phyloP scores from a whole-genome alignment of 2,888 invertebrate species.

The Rhorus exstirpatorius region DNA sequence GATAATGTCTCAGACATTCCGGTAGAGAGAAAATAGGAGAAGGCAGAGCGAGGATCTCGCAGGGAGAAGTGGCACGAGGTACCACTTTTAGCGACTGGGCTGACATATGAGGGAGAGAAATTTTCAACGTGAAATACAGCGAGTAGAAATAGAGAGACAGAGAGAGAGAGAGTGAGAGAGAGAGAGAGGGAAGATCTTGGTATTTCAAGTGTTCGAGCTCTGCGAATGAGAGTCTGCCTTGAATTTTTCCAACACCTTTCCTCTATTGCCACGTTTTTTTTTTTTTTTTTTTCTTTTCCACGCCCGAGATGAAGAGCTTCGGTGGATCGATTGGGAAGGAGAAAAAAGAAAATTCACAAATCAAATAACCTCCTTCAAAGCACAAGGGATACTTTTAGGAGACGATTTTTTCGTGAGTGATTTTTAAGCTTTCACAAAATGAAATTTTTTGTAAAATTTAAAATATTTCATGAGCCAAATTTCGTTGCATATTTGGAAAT shows the following conservation, averaged over 20 bases:
- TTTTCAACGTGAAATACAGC: constrained; percentile 59
- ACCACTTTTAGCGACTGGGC: constrained; percentile 71
- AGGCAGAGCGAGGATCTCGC: constrained; percentile 17
- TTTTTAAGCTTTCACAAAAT: not conserved
- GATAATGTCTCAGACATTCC: constrained; percentile 51
- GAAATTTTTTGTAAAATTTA: not conserved
- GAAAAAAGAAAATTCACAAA: constrained; percentile 17
- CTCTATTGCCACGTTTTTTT: not conserved
- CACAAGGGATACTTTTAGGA: not conserved
- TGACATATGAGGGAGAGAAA: constrained; percentile 73
- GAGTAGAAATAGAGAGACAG: constrained; percentile 44
- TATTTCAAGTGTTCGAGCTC: constrained; percentile 46
- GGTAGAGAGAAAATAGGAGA: constrained; percentile 13
- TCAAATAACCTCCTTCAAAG: not conserved
- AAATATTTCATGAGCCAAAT: too few relatives aligned
- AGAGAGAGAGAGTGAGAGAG: constrained; percentile 32
- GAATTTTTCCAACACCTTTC: constrained; percentile 34
- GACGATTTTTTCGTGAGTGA: not conserved
- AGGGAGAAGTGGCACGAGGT: constrained; percentile 46
- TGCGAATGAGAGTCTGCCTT: not conserved
- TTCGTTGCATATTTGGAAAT: too few relatives aligned
- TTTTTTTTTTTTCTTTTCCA: not conserved
- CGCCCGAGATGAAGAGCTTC: constrained; percentile 16
- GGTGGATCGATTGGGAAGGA: not conserved
- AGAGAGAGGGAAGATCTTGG: constrained; percentile 42